Percentiles rank a stretch among this genome's conserved stretches.
Conservation (phyloP, 1,140 invertebrate species). For the Macrobrachium rosenbergii region DNA sequence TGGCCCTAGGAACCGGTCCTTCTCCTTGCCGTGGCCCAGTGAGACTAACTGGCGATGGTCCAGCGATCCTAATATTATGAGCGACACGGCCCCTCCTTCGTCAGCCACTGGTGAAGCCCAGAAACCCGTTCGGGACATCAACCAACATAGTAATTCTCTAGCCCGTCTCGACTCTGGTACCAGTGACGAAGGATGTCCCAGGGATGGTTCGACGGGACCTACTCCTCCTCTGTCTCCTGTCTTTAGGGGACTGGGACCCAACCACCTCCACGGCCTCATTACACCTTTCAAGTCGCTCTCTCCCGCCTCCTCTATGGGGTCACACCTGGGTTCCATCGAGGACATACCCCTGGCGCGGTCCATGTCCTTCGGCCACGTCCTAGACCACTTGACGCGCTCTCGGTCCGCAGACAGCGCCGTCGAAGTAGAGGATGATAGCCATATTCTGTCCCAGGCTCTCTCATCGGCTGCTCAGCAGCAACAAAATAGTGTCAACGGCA, state of each 20-base stretch:
- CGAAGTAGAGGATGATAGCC: slow-evolving; percentile 37
- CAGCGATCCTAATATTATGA: slow-evolving; percentile 35
- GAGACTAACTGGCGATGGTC: slow-evolving; percentile 43
- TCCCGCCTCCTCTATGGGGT: slow-evolving; percentile 61
- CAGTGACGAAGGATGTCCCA: slow-evolving; percentile 48
- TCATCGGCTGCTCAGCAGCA: background rate
- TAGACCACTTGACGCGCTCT: slow-evolving; percentile 42
- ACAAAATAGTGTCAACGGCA: background rate
- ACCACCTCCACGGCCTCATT: slow-evolving; percentile 45
- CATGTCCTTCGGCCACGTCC: slow-evolving; percentile 51
- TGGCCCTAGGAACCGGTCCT: slow-evolving; percentile 5
- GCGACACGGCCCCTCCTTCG: background rate
- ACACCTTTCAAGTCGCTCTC: slow-evolving; percentile 59
- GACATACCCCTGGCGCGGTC: slow-evolving; percentile 54
- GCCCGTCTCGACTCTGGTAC: slow-evolving; percentile 36
- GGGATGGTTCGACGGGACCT: slow-evolving; percentile 16
- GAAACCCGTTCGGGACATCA: background rate
- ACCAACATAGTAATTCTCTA: slow-evolving; percentile 29
- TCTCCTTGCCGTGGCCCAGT: slow-evolving; percentile 48
- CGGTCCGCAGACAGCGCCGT: slow-evolving; percentile 61
- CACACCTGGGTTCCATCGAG: slow-evolving; percentile 54
- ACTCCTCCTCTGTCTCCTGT: slow-evolving; percentile 34
- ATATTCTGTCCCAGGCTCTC: background rate
- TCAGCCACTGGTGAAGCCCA: background rate
- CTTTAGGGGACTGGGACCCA: slow-evolving; percentile 24